Evolutionary conservation across 2,888 invertebrate species (phyloP), one percentile per base, ranked within the genome.

Genomic region (Lepas anatifera): DNA sequence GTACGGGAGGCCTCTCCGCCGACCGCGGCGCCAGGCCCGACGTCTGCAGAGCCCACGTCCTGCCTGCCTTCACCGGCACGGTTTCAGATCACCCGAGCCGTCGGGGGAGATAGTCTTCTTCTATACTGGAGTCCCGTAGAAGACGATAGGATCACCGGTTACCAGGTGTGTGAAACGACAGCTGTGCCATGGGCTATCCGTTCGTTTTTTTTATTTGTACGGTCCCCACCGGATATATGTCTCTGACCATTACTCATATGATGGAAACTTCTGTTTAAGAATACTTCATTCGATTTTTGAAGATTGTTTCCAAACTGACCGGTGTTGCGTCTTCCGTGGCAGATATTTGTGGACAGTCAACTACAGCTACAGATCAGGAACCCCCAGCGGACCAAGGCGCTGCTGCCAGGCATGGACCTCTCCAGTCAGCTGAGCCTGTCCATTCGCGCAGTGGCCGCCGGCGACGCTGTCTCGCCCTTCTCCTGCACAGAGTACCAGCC

Each of bases 331-430:
- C 3, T 37, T 18, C 39, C 11, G 16, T 22, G 37, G 22, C 66
- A 66, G 66, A 66, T 66, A 2, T 66, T 66, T 39, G 66, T 66
- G 25, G 66, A 66, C 39, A 66, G 27, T 27, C 25, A 66, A 39
- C 39, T 66, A 27, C 66, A 66, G 37, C 39, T 39, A 27, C 10
- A 25, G 39, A 41, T 66, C 27, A 37, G 66, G 4, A 66, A 66
- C 66, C 39, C 66, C 11, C 39, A 41, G 39, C 66, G 66, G 27
- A 66, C 39, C 39, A 66, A 66, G 66, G 66, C 66, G 66, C 66
- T 66, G 66, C 27, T 66, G 66, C 66, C 66, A 3, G 37, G 39
- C 27, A 37, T 66, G 13, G 39, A 66, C 39, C 66, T 66, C 39
- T 11, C 11, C 39, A n/a, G 13, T 1, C 10, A 22, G 3, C n/a